Conservation (phyloP, 1,140 invertebrate genomes). For the Camponotus vicinus region DNA sequence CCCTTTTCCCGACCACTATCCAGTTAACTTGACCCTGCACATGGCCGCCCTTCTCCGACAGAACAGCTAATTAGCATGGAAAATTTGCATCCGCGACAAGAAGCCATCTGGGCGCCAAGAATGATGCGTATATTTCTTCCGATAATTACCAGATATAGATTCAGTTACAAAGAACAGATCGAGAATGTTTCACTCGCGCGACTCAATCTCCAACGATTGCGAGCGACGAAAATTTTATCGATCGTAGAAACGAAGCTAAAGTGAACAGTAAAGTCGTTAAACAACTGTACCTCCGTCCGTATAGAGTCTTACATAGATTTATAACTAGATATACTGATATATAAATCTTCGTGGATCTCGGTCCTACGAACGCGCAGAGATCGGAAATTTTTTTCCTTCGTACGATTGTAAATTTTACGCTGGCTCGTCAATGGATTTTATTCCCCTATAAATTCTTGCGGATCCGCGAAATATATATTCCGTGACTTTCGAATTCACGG, state of each 20-base stretch:
- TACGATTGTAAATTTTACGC: slow-evolving; percentile 13
- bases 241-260: background rate
- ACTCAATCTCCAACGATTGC: background rate
- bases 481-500: background rate
- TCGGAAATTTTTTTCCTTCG: background rate
- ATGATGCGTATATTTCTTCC: background rate
- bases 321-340: slow-evolving; percentile 21
- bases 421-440: background rate
- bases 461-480: background rate
- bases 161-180: background rate
- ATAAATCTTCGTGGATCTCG: background rate
- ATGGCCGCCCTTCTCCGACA: slow-evolving; percentile 51
- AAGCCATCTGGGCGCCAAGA: slow-evolving; percentile 60
- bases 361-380: background rate
- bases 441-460: slow-evolving; percentile 1
- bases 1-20: slow-evolving; percentile 72
- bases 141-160: background rate
- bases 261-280: background rate
- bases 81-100: slow-evolving; percentile 80
- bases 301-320: slow-evolving; percentile 21
- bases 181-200: background rate
- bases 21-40: slow-evolving; percentile 76
- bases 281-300: background rate
- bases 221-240: background rate
- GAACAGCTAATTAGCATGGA: slow-evolving; percentile 80